Base-by-base conservation (phyloP, 2,888 invertebrate species). In the Ennomos erosarius region DNA sequence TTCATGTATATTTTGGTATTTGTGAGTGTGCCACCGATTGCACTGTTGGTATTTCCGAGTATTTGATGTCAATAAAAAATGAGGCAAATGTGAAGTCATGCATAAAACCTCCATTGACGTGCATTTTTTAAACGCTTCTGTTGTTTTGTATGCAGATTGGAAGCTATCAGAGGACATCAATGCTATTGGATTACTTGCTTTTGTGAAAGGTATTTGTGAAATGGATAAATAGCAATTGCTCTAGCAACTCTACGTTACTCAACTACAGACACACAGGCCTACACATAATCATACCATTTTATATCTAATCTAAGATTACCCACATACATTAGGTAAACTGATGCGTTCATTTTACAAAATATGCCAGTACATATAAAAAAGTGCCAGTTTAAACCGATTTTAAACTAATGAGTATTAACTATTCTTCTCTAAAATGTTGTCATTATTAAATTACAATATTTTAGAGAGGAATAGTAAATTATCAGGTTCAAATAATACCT, bases 91-190 rank as follows among this genome's bases (percentile, higher is more conserved):
- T 51, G 50, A 51, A 49, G 59, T 43, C 42, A 51, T 55, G 55
- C 47, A 47, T 51, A 46, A 42, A 51, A 47, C 55, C 12, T 51
- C 47, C 46, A 38, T 51, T 40, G 43, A 35, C 59, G 39, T 59
- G 55, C 55, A 56, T 50, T 57, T 59, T 61, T 55, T 47, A 47
- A 36, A 48, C 13, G 43, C 12, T 40, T 35, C 5, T 52, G 10
- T 45, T 56, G 53, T 46, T 65, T 55, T 59, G 48, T 55, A 63
- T 64, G 59, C 55, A 64, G 66, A 66, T 61, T 59, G 60, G 49
- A 43, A 42, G 43, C 48, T 44, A 64, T 64, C 61, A 50, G 10
- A 33, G 49, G 48, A 43, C 39, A 52, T 51, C 45, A 47, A 59
- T 50, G 50, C 48, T 36, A 59, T 53, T 38, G 37, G 39, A 45